A percentile compares a stretch with the other conserved stretches of the same genome.
Conservation (phyloP, 2,113 vertebrate genomes). For the Neotragus moschatus region DNA sequence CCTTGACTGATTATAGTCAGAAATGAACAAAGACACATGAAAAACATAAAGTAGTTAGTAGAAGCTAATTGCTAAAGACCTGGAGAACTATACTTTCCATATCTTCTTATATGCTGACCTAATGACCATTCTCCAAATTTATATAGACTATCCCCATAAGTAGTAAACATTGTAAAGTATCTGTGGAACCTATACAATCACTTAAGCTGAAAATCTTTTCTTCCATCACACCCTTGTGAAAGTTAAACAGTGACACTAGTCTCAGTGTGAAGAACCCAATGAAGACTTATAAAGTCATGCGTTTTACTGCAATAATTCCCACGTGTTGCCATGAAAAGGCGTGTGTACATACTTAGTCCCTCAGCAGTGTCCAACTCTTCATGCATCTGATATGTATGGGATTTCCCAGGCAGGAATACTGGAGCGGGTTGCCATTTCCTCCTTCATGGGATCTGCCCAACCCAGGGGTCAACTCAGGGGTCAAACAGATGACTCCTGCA, state of each 20-base stretch:
- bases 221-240: background rate
- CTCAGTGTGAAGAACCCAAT: background rate
- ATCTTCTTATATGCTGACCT: background rate
- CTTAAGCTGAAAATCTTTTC: background rate
- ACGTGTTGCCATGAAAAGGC: background rate
- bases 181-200: background rate
- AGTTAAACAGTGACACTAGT: background rate
- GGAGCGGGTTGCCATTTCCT: background rate
- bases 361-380: background rate
- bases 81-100: background rate
- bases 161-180: background rate
- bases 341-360: background rate
- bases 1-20: background rate
- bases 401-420: background rate
- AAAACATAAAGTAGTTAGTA: background rate
- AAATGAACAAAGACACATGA: background rate
- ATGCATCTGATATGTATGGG: background rate
- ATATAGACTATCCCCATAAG: background rate
- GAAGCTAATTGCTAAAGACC: background rate
- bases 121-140: background rate
- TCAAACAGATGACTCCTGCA: background rate
- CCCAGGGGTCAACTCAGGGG: background rate
- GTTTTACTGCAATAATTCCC: constrained; percentile 5
- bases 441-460: background rate
- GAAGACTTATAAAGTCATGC: background rate